Base-by-base conservation (phyloP, 2,113 vertebrate species). In the Acanthisitta chloris region DNA sequence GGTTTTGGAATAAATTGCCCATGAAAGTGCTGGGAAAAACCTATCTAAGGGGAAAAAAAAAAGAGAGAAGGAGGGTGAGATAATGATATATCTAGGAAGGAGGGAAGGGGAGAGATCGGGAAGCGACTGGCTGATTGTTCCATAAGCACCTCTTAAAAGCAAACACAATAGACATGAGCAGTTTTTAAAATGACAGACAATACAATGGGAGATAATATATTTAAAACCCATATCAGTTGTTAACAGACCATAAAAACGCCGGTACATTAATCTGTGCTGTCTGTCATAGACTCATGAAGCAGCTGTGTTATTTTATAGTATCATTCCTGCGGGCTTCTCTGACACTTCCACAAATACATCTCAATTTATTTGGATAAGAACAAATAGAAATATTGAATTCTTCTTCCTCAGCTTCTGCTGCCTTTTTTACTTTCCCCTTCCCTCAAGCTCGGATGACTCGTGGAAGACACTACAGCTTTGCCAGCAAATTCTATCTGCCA, bases 161-260 rank as follows among this genome's bases (percentile, higher is more conserved):
- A 97, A 96, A 96, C 96, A 97, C 97, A 91, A 96, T 97, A 98
- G 97, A 96, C 97, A 96, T 10, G 94, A 97, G 86, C 91, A 88
- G 97, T 97, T 98, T 98, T 95, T 91, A 45, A 97, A 97, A 96
- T 97, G 98, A 98, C 97, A 97, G 97, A 97, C 97, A 96, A 97
- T 97, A 96, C 97, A 97, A 97, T 88, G 95, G 96, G 66, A 98
- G 98, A 98, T 97, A 98, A 98, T 98, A 98, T 97, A 98, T 98
- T 98, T 98, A 97, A 98, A 98, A 97, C 97, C 96, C 97, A 86
- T 98, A 98, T 98, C 98, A 97, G 96, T 96, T 97, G 97, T 98
- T 98, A 98, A 98, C 97, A 98, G 98, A 98, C 98, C 98, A 96
- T 98, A 98, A 98, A 98, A 97, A 97, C 40, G 95, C 97, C 58